Conservation (phyloP, 2,888 invertebrate genomes). For the Pteria penguin region DNA sequence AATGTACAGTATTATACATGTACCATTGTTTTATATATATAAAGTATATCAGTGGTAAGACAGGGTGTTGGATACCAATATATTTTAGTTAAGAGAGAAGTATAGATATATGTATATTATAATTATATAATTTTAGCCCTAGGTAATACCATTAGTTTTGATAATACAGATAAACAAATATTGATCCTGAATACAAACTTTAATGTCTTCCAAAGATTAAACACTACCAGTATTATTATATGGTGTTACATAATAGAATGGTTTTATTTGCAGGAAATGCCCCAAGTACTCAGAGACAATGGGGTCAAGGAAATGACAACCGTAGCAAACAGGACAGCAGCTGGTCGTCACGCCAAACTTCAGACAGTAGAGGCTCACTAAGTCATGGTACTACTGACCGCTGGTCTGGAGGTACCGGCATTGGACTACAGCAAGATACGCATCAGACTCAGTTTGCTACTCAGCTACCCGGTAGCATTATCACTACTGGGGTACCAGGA, state of each 20-base stretch:
- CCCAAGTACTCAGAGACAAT: slow-evolving; percentile 42
- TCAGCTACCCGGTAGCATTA: slow-evolving; percentile 53
- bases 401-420: slow-evolving; percentile 53
- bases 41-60: too few species aligned
- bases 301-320: slow-evolving; percentile 52
- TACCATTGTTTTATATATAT: too few species aligned
- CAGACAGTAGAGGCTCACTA: slow-evolving; percentile 31
- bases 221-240: too few species aligned
- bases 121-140: background rate
- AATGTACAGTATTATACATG: too few species aligned
- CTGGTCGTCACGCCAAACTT: slow-evolving; percentile 33
- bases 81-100: background rate
- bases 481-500: slow-evolving; percentile 55
- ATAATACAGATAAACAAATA: too few species aligned
- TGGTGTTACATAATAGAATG: too few species aligned
- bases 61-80: too few species aligned
- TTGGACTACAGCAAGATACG: slow-evolving; percentile 54
- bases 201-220: too few species aligned
- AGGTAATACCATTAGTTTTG: too few species aligned
- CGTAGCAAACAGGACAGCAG: slow-evolving; percentile 35
- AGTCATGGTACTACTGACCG: slow-evolving; percentile 49
- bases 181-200: too few species aligned
- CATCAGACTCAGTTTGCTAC: slow-evolving; percentile 52
- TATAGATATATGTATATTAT: background rate
- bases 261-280: slow-evolving; percentile 28